Base-by-base conservation (phyloP, 2,797 vertebrate species). In the Sebastes diploproa region DNA sequence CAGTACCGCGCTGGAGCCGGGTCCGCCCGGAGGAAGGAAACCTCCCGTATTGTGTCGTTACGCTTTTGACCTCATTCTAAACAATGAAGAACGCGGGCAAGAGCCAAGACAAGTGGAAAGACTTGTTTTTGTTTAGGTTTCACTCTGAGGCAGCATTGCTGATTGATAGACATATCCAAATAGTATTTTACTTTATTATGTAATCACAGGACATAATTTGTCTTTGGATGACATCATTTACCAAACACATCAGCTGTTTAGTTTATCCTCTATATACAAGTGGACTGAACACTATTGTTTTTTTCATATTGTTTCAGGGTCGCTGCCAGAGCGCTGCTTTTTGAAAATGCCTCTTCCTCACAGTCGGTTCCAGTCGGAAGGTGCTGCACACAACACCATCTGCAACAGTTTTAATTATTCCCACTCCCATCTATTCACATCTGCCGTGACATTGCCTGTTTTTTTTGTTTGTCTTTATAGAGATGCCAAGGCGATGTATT, bases 401-500 rank as follows among this genome's bases (percentile, higher is more conserved):
- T 25, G 3, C 58, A 59, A 20, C 27, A 27, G 2, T 50, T 75
- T 46, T 7, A 2, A 63, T 65, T 55, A 20, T 70, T 55, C 46
- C 22, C 34, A 18, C 23, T 7, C 14, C 25, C 52, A 61, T 59
- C 42, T 42, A 11, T 54, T 72, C 3, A 38, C 11, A 80, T 22
- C 20, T 46, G 38, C 30, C 7, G 2, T 78, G 42, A 50, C 61
- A 11, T 30, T 9, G 3, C 54, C 3, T 68, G 4, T 78, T 63
- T 63, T 63, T 13, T 63, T 13, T 46, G 18, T 55, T 12, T 86
- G 52, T 68, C 29, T 80, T 75, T 94, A 55, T 81, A 99, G 98
- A 82, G 96, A 98, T 86, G 98, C 97, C 72, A 98, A 97, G 92
- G 98, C 98, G 14, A 97, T 98, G 95, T 98, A 98, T 89, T 98